Evolutionary conservation across 2,113 vertebrate genomes (phyloP).

Genomic region (Mesoclemmys tuberculata): DNA sequence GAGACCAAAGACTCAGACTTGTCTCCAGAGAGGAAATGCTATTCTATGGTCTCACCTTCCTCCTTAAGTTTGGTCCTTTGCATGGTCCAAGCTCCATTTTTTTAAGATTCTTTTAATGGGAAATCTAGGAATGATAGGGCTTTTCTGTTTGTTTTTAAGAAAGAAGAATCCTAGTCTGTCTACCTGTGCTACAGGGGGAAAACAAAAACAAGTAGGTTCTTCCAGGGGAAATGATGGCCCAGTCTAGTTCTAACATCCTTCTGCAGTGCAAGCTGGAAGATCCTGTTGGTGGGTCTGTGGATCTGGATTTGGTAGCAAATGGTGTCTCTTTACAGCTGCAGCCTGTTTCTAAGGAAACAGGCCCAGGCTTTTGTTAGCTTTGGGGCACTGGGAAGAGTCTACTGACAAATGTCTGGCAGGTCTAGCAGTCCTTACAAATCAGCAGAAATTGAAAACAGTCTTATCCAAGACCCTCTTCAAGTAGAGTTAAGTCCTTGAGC

Average conservation of each 20-base stretch:
- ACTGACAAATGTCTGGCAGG: neutral
- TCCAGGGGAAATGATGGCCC: neutral
- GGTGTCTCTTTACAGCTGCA: neutral
- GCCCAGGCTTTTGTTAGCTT: neutral
- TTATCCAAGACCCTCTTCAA: neutral
- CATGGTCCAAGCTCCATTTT: neutral
- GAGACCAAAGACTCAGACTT: neutral
- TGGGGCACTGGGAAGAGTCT: neutral
- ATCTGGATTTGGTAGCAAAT: neutral
- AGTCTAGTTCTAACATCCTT: neutral
- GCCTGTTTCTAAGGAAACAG: neutral
- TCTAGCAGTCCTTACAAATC: neutral
- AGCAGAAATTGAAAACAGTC: neutral
- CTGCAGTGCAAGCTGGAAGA: neutral
- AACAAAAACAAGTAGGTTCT: neutral
- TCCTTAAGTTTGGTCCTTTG: neutral
- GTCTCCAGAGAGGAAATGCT: neutral
- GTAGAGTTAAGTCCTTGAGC: neutral
- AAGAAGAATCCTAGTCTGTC: neutral
- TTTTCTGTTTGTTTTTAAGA: neutral
- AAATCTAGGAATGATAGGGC: neutral
- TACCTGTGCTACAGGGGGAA: too few relatives aligned
- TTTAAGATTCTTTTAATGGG: neutral
- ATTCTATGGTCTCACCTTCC: neutral
- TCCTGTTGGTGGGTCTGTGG: neutral